Conservation (phyloP, 2,797 vertebrate species). For the Stomatorhinus walkeri region DNA sequence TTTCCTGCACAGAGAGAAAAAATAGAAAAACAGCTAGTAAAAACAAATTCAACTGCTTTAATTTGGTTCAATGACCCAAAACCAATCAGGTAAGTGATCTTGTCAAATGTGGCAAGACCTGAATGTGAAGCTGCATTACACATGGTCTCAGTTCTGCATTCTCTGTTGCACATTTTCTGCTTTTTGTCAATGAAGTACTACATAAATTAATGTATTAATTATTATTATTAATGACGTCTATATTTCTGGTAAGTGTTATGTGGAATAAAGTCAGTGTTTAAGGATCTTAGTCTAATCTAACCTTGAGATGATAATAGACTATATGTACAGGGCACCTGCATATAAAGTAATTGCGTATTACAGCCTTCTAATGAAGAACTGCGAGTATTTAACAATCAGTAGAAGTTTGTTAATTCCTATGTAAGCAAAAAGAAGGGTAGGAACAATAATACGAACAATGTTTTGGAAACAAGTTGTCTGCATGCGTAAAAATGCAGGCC, state of each 20-base stretch:
- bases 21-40: neutral
- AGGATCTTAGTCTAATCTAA: neutral
- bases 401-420: neutral
- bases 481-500: neutral
- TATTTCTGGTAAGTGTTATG: neutral
- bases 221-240: neutral
- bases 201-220: neutral
- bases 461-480: neutral
- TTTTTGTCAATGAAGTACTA: neutral
- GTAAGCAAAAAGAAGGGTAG: neutral
- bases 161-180: neutral
- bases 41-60: neutral
- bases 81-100: neutral
- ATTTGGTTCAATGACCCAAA: neutral
- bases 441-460: neutral
- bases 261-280: neutral
- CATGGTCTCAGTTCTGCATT: neutral
- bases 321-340: neutral
- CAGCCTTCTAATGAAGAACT: neutral
- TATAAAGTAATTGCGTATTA: neutral
- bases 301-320: neutral
- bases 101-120: neutral
- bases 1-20: neutral
- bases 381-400: neutral
- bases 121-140: neutral